Percentiles rank a stretch among this genome's conserved stretches.
Conservation (phyloP, 2,888 invertebrate species). For the Metopia argyrocephala region DNA sequence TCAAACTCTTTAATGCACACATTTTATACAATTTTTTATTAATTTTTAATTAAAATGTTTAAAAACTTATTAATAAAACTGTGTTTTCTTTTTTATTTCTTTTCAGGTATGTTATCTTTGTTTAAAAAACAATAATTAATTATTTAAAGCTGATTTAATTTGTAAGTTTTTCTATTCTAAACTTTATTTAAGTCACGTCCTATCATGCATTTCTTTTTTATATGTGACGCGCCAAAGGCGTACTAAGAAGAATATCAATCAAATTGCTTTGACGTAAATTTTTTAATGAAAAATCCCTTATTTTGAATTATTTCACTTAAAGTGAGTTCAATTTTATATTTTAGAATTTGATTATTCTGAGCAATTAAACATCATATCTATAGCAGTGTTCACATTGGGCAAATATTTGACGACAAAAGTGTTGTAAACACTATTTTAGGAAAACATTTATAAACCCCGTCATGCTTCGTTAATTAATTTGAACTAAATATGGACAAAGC, state of each 20-base stretch:
- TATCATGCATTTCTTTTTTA: background rate
- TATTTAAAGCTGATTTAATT: background rate
- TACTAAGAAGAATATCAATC: background rate
- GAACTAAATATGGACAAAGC: no score
- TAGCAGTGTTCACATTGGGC: no score
- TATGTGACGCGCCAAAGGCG: background rate
- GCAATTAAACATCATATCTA: no score
- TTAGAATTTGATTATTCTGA: no score
- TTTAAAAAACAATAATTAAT: conserved; percentile 18
- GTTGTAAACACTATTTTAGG: no score
- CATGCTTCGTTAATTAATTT: no score
- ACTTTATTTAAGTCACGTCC: conserved; percentile 15
- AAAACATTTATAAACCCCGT: no score
- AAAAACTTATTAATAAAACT: conserved; percentile 4
- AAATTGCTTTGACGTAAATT: background rate
- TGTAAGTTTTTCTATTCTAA: conserved; percentile 18
- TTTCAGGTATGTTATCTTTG: conserved; percentile 28
- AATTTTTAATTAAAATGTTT: background rate
- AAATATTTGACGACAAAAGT: no score
- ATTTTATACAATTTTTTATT: no score
- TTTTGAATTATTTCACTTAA: no score
- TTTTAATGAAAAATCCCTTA: background rate
- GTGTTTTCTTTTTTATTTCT: conserved; percentile 8
- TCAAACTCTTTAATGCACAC: no score
- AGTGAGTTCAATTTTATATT: no score